Conservation (phyloP, 2,888 invertebrate genomes). For the Drosophila engyochracea region DNA sequence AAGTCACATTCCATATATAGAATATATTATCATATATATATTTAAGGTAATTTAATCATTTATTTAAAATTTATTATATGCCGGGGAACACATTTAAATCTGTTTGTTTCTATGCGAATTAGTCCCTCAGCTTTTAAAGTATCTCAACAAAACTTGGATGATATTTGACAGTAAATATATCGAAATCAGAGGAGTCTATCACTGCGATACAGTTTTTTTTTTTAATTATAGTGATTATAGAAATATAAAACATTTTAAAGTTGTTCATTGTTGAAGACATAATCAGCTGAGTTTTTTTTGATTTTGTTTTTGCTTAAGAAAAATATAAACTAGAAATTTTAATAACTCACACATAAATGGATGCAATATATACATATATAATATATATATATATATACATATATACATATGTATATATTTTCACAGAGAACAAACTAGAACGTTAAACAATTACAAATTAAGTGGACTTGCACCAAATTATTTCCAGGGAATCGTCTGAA, state of each 20-base stretch:
- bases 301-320: neutral
- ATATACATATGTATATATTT: neutral
- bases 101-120: neutral
- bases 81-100: neutral
- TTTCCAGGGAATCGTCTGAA: neutral
- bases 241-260: neutral
- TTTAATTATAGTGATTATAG: neutral
- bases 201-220: neutral
- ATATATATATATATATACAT: neutral
- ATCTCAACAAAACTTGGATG: neutral
- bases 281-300: neutral
- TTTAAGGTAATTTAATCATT: neutral
- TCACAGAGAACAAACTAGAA: neutral
- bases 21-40: neutral
- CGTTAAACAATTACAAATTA: neutral
- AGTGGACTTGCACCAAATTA: neutral
- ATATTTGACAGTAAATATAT: neutral
- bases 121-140: neutral
- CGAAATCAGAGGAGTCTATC: neutral
- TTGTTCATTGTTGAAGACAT: neutral
- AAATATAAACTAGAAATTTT: neutral
- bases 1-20: neutral
- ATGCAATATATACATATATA: neutral
- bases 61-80: neutral
- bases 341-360: neutral